Conservation (phyloP, 2,888 invertebrate genomes). For the Apotomis capreana region DNA sequence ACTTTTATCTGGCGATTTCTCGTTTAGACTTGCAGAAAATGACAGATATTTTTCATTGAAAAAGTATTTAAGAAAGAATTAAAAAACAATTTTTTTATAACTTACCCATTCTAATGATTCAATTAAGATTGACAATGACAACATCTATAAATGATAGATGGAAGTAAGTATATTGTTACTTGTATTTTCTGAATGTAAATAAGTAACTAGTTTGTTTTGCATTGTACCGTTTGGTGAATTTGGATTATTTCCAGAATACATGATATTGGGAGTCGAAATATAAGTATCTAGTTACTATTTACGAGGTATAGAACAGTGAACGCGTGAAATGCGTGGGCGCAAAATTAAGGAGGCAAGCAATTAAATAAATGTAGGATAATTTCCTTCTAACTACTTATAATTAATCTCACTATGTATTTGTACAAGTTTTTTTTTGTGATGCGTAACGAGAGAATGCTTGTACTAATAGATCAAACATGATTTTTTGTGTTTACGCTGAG, state of each 20-base stretch:
- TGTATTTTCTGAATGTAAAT: slow-evolving; percentile 20
- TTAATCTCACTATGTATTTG: slow-evolving; percentile 2
- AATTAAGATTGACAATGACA: slow-evolving; percentile 25
- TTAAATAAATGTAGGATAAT: slow-evolving; percentile 7
- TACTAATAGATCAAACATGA: slow-evolving; percentile 27
- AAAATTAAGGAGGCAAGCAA: slow-evolving; percentile 21
- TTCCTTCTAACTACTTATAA: background rate
- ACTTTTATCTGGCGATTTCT: background rate
- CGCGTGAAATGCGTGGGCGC: background rate
- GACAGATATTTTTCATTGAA: background rate
- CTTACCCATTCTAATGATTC: slow-evolving; percentile 8
- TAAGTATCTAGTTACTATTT: slow-evolving; percentile 21
- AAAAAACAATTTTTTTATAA: background rate
- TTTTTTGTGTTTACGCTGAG: slow-evolving; percentile 20
- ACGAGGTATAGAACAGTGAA: slow-evolving; percentile 14
- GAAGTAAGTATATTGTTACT: slow-evolving; percentile 22
- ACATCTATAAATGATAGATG: slow-evolving; percentile 31
- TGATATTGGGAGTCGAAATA: slow-evolving; percentile 9
- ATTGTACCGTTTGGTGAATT: background rate
- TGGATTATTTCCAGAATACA: background rate
- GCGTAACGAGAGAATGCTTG: slow-evolving; percentile 15
- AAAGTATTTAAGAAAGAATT: background rate
- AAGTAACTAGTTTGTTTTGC: background rate
- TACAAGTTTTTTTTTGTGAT: slow-evolving; percentile 1
- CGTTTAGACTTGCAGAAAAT: background rate